Conservation (phyloP, 2,113 vertebrate genomes). For the Felis catus region F.catus_Fca126_mat1.0 CM031413.1:15073001-15073500, state of each 20-base stretch:
- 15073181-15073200: conserved; percentile 32
- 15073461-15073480: too few relatives aligned
- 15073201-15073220: conserved; percentile 46
- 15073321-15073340: too few relatives aligned
- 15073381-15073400: neutral
- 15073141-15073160: neutral
- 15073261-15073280: neutral
- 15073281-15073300: neutral
- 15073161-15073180: conserved; percentile 52
- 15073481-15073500: too few relatives aligned
- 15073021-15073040: neutral
- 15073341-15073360: neutral
- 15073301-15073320: neutral
- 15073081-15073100: neutral
- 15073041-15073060: neutral
- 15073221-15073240: conserved; percentile 59
- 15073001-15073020: neutral
- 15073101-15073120: neutral
- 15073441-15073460: too few relatives aligned
- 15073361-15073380: neutral
- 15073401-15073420: neutral
- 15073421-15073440: neutral
- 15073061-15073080: neutral
- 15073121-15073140: neutral
- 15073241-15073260: conserved; percentile 44